Conservation (phyloP, 1,140 invertebrate species). For the Planococcus citri region DNA sequence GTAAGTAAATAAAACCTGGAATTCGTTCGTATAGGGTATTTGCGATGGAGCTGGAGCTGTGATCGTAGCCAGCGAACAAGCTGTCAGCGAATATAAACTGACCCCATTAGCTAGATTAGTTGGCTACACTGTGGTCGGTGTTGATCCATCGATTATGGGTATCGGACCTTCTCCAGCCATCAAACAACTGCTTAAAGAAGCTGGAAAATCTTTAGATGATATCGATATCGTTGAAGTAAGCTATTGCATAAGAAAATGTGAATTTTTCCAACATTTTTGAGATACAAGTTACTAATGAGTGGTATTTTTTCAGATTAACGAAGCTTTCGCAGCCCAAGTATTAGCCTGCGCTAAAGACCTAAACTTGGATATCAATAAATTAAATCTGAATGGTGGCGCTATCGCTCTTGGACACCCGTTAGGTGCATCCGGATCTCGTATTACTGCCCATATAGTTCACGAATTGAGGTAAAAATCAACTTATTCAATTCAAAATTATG, state of each 20-base stretch:
- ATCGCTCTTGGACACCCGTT: conserved; percentile 97
- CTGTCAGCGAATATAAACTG: conserved; percentile 64
- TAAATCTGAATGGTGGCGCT: conserved; percentile 95
- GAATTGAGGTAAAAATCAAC: conserved; percentile 81
- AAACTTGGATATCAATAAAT: conserved; percentile 68
- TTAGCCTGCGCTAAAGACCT: conserved; percentile 76
- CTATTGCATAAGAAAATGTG: neutral
- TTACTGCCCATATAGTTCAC: conserved; percentile 83
- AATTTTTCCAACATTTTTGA: conserved; percentile 7
- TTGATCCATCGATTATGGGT: conserved; percentile 75
- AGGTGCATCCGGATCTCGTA: conserved; percentile 83
- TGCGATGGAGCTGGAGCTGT: conserved; percentile 91
- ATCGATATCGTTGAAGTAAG: conserved; percentile 86
- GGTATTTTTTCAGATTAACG: conserved; percentile 63
- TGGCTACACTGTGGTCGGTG: conserved; percentile 62
- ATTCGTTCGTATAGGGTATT: conserved; percentile 57
- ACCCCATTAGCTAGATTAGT: conserved; percentile 63
- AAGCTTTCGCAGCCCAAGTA: conserved; percentile 89
- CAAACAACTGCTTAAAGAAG: conserved; percentile 55
- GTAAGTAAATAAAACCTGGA: too few relatives aligned
- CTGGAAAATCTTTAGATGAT: conserved; percentile 65
- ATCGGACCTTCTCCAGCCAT: conserved; percentile 92
- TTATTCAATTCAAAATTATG: too few relatives aligned
- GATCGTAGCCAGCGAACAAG: conserved; percentile 80
- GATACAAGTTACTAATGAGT: neutral